A percentile compares a stretch with the other conserved stretches of the same genome.
Conservation (phyloP, 2,888 invertebrate species). For the Palloptera scutellata region DNA sequence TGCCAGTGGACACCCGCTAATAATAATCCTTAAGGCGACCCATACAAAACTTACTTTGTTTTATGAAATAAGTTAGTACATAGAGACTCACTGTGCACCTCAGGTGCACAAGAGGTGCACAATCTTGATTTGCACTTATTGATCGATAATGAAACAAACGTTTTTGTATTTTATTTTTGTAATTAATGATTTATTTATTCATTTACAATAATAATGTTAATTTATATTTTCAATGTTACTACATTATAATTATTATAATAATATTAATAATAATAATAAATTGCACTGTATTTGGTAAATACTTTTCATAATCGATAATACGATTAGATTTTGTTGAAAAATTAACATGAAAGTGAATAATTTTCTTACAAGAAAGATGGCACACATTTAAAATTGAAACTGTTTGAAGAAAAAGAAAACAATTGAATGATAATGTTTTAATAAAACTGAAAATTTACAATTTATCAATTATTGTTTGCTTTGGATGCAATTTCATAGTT, state of each 20-base stretch:
- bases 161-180: constrained; percentile 20
- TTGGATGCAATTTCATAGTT: neutral
- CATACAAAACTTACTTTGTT: too few species aligned
- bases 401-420: neutral
- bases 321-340: constrained; percentile 13
- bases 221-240: constrained; percentile 19
- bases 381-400: constrained; percentile 8
- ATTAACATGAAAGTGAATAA: constrained; percentile 18
- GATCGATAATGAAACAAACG: too few species aligned
- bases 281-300: constrained; percentile 45
- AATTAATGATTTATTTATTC: constrained; percentile 18
- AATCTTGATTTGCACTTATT: too few species aligned
- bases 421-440: neutral
- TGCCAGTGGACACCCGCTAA: too few species aligned
- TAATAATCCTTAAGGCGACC: too few species aligned
- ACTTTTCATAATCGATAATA: constrained; percentile 18
- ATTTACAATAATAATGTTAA: constrained; percentile 15
- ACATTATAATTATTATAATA: constrained; percentile 25
- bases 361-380: constrained; percentile 6
- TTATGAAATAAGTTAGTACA: too few species aligned
- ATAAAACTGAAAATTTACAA: neutral
- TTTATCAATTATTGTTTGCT: neutral
- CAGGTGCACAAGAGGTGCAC: too few species aligned
- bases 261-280: constrained; percentile 26
- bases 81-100: too few species aligned